Conservation (phyloP, 2,113 vertebrate genomes). For the Eclectus roratus region DNA sequence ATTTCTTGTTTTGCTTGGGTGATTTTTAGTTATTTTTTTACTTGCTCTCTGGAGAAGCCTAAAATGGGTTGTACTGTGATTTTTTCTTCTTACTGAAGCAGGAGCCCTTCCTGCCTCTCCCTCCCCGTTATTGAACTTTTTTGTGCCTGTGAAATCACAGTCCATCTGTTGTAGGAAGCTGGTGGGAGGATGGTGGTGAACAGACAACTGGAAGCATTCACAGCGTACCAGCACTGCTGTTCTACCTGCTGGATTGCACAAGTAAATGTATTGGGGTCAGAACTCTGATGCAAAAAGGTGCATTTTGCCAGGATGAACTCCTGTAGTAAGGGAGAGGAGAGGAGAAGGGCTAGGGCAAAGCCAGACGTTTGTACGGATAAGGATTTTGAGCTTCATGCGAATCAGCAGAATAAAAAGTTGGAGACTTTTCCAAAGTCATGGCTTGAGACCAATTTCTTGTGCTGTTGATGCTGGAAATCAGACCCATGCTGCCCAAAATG, state of each 20-base stretch:
- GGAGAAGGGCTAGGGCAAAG: background rate
- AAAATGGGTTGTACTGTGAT: background rate
- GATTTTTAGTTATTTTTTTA: background rate
- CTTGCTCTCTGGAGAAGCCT: background rate
- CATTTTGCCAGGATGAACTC: background rate
- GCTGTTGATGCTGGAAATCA: background rate
- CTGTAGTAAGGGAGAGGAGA: background rate
- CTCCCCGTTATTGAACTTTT: background rate
- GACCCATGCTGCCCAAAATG: background rate
- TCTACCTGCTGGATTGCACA: background rate
- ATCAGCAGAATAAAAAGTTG: background rate
- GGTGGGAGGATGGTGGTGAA: background rate
- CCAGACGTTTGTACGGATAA: background rate
- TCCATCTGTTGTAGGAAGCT: background rate
- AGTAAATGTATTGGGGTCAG: background rate
- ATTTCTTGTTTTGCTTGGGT: background rate
- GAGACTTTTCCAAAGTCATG: background rate
- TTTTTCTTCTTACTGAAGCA: background rate
- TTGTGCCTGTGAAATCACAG: background rate
- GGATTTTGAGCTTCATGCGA: background rate
- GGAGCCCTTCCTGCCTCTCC: background rate
- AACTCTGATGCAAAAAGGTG: background rate
- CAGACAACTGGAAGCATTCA: background rate
- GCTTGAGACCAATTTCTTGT: background rate
- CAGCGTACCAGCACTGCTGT: background rate